Conservation (phyloP, 2,888 invertebrate species). For the Smittia aterrima region DNA sequence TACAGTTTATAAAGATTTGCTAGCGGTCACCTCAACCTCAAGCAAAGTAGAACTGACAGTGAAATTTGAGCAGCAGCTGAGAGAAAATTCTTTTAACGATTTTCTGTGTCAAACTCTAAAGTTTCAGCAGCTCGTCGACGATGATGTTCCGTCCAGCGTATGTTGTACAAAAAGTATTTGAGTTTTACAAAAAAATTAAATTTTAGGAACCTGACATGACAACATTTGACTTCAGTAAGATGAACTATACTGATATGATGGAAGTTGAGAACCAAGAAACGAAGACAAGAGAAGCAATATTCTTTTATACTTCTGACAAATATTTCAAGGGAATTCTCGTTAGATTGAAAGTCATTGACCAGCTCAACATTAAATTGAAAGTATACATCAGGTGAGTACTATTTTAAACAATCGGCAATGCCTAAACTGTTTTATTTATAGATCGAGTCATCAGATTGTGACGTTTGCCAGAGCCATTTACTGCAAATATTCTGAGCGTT, state of each 20-base stretch:
- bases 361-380: constrained; percentile 33
- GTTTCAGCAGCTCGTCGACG: background rate
- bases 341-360: background rate
- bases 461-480: background rate
- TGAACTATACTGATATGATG: background rate
- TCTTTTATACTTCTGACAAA: background rate
- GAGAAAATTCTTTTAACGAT: background rate
- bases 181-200: background rate
- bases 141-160: background rate
- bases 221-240: background rate
- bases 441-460: constrained; percentile 4
- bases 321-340: constrained; percentile 39
- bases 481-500: background rate
- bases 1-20: constrained; percentile 42
- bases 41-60: background rate
- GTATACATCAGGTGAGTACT: constrained; percentile 42
- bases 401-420: background rate
- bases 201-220: background rate
- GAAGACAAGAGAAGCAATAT: background rate
- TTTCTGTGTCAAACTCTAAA: background rate
- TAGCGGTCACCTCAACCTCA: constrained; percentile 42
- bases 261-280: background rate
- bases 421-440: background rate
- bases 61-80: background rate
- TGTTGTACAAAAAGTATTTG: background rate